phyloP scores from a whole-genome alignment of 2,888 invertebrate species.

The Cactoblastis cactorum region DNA sequence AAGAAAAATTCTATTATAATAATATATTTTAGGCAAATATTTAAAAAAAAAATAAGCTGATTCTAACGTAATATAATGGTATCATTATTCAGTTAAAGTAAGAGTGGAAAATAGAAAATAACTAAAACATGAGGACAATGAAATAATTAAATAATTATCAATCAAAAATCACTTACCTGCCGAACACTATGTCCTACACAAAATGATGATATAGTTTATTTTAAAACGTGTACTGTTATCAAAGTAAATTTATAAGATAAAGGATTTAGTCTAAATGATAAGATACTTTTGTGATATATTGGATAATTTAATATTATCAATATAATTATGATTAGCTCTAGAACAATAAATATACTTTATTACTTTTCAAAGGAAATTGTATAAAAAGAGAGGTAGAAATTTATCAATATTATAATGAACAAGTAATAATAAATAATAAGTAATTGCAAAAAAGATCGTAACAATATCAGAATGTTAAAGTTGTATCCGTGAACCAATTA shows the following conservation, averaged over 20 bases:
- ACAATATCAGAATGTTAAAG: too few relatives aligned
- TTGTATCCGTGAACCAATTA: too few relatives aligned
- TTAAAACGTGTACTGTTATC: neutral
- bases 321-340: neutral
- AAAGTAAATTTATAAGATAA: neutral
- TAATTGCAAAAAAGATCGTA: too few relatives aligned
- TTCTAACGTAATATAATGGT: too few relatives aligned
- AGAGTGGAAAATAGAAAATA: too few relatives aligned
- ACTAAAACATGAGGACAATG: neutral
- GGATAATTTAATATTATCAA: slow-evolving; percentile 7
- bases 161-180: neutral
- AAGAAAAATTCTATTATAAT: too few relatives aligned
- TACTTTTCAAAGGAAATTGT: neutral
- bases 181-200: neutral
- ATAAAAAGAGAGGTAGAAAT: too few relatives aligned
- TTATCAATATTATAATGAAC: too few relatives aligned
- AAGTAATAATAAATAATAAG: too few relatives aligned
- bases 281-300: neutral
- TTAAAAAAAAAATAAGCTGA: too few relatives aligned
- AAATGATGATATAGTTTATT: slow-evolving; percentile 5
- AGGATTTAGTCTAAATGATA: neutral
- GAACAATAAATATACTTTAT: neutral
- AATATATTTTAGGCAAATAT: too few relatives aligned
- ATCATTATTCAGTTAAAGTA: too few relatives aligned
- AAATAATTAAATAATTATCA: neutral